Evolutionary conservation across 2,888 invertebrate species (phyloP).

Genomic region (Trypoxylon attenuatum): DNA sequence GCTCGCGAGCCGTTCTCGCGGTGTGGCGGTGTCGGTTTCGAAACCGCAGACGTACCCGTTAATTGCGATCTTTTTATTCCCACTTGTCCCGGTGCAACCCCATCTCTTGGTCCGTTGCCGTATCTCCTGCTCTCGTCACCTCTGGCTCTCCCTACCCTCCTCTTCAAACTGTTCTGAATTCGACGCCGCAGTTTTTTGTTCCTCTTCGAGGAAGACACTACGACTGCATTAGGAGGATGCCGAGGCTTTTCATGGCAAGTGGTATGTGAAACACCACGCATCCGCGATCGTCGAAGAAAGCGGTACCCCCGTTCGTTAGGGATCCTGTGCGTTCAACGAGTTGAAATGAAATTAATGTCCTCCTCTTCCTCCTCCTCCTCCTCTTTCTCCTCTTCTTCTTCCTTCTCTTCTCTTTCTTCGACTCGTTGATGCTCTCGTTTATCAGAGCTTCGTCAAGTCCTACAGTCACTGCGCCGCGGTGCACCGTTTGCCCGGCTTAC

Average conservation of each 20-base stretch:
- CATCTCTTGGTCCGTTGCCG: not conserved
- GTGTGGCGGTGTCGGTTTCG: constrained; percentile 21
- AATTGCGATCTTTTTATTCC: constrained; percentile 53
- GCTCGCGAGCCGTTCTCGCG: too few relatives aligned
- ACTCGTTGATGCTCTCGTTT: too few relatives aligned
- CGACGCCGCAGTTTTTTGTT: constrained; percentile 29
- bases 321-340: constrained; percentile 38
- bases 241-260: constrained; percentile 34
- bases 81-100: constrained; percentile 12
- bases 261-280: constrained; percentile 32
- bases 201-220: constrained; percentile 7
- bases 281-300: constrained; percentile 30
- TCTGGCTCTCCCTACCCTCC: not conserved
- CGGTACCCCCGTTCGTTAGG: constrained; percentile 28
- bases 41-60: constrained; percentile 45
- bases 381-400: not conserved
- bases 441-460: too few relatives aligned
- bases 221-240: constrained; percentile 9
- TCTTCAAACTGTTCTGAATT: not conserved
- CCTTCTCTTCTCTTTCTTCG: not conserved
- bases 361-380: constrained; percentile 1
- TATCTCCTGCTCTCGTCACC: not conserved
- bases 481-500: too few relatives aligned
- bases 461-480: too few relatives aligned
- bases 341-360: constrained; percentile 39